Base-by-base conservation (phyloP, 2,113 vertebrate species). In the Picathartes gymnocephalus region DNA sequence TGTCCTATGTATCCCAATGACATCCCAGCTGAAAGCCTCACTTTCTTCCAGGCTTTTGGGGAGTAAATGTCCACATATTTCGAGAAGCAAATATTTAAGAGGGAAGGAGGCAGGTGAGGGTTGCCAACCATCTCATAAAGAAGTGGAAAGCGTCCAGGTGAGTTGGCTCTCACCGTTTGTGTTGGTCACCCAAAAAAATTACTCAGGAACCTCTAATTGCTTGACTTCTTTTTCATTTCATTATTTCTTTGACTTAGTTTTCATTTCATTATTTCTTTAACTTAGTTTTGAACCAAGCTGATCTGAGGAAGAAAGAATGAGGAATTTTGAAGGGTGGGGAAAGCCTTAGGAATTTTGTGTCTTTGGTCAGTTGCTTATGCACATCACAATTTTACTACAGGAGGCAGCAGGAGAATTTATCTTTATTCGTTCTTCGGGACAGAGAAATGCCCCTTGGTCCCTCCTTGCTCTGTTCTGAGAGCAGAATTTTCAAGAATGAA, bases 121-220 rank as follows among this genome's bases (percentile, higher is more conserved):
- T 1, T 53, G 30, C 81, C 56, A 56, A 4, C 12, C n/a, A 2
- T 14, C 62, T 42, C 39, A 4, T 1, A 12, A 58, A 35, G 88
- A 35, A 73, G 60, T 3, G 33, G 64, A 50, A 62, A 78, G 23
- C 68, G 37, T 33, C 48, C 68, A 37, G 31, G 1, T 44, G 24
- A 19, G 30, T 3, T 1, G 1, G 11, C 18, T 1, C 42, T 60
- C 21, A 9, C 39, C 3, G 0, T 13, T 21, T 35, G 18, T 21
- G 33, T 11, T 28, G 68, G 58, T 18, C 12, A 19, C 27, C 4
- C 10, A 17, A 40, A 65, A 40, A 6, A 42, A 17, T 48, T 57
- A 23, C 44, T 13, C 11, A 35, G n/a, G 23, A 51, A 5, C 16
- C 28, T 64, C 31, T 27, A 37, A 44, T 35, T 54, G 30, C 24